Percentiles rank a stretch among this genome's conserved stretches.
phyloP scores from a whole-genome alignment of 2,113 vertebrate genomes.

The Panurus biarmicus region DNA sequence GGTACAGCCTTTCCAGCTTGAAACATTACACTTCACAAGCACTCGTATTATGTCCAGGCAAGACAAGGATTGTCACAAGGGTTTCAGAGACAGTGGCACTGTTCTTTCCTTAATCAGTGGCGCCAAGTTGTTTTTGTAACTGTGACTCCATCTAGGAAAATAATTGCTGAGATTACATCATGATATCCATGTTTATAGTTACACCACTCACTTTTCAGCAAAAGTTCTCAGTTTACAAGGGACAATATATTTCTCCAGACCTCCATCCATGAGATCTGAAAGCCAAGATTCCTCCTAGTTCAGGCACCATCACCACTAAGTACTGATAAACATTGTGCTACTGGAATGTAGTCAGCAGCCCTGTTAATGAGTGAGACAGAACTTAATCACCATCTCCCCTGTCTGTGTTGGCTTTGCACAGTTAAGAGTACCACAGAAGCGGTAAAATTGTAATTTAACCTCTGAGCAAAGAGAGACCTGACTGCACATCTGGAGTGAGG shows the following conservation, averaged over 20 bases:
- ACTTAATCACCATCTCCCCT: background rate
- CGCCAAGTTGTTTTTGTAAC: background rate
- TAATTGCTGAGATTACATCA: constrained; percentile 37
- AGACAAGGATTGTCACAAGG: background rate
- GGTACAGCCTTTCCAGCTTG: background rate
- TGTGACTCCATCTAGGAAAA: constrained; percentile 47
- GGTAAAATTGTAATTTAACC: background rate
- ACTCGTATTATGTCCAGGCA: background rate
- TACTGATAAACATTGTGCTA: background rate
- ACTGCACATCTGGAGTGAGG: background rate
- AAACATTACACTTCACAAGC: background rate
- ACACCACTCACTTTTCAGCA: constrained; percentile 18
- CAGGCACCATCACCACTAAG: background rate
- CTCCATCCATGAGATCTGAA: background rate
- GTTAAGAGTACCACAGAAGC: background rate
- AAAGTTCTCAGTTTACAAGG: constrained; percentile 28
- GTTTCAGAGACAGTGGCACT: background rate
- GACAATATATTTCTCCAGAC: constrained; percentile 20
- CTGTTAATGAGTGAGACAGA: background rate
- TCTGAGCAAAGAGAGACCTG: background rate
- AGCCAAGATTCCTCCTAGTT: constrained; percentile 16
- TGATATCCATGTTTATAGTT: constrained; percentile 15
- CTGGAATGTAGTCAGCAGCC: constrained; percentile 6
- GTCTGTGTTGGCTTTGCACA: background rate
- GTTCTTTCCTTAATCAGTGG: background rate